phyloP scores from a whole-genome alignment of 2,888 invertebrate genomes.

The Lasioglossum calceatum region DNA sequence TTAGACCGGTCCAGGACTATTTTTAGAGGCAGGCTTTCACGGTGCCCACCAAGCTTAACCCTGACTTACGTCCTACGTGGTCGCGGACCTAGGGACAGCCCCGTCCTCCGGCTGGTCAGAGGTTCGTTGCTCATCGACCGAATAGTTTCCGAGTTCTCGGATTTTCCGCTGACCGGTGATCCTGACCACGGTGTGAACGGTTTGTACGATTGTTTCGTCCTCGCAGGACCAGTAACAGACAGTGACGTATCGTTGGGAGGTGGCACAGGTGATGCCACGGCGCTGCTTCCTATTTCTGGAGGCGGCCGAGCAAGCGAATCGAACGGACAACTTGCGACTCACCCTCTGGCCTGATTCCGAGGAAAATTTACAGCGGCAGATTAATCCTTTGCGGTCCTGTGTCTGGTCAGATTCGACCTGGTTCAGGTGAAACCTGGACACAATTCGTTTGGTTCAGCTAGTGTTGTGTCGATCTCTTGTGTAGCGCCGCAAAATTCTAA shows the following conservation, averaged over 20 bases:
- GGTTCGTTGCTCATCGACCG: slow-evolving; percentile 6
- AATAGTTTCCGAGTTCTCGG: background rate
- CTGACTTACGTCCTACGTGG: slow-evolving; percentile 81
- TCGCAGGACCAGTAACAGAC: background rate
- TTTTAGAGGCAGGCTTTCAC: slow-evolving; percentile 82
- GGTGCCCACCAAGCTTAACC: slow-evolving; percentile 82
- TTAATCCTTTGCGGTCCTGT: background rate
- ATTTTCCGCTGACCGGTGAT: background rate
- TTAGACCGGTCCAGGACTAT: slow-evolving; percentile 82
- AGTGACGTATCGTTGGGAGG: background rate
- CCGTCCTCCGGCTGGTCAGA: slow-evolving; percentile 2
- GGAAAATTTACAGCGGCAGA: background rate
- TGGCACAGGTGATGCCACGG: slow-evolving; percentile 56
- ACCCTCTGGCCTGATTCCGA: slow-evolving; percentile 68
- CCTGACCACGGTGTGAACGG: background rate
- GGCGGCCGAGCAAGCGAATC: slow-evolving; percentile 38
- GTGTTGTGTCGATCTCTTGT: background rate
- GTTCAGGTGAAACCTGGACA: too few relatives aligned
- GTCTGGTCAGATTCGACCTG: background rate
- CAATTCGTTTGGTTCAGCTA: background rate
- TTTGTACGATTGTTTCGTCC: background rate
- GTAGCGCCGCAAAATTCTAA: too few relatives aligned
- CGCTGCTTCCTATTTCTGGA: slow-evolving; percentile 73
- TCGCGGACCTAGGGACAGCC: slow-evolving; percentile 57
- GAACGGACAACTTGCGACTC: slow-evolving; percentile 34